Evolutionary conservation across 2,113 vertebrate genomes (phyloP).

Genomic region (Lophura nycthemera): DNA sequence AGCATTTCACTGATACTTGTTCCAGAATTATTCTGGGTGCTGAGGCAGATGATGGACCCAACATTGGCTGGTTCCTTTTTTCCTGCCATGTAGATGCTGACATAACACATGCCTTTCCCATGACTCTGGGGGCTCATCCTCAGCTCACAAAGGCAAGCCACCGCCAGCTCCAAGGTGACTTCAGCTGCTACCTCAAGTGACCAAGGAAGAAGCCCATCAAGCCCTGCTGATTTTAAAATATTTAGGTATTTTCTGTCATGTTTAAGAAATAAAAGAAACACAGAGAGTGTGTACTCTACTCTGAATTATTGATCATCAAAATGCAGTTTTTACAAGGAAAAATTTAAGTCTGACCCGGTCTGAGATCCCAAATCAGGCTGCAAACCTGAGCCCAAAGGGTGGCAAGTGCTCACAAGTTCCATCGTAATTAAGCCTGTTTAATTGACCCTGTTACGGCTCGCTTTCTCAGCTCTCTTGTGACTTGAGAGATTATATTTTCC

Average conservation of each 20-base stretch:
- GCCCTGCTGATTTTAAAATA: neutral
- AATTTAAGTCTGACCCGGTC: neutral
- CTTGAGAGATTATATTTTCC: constrained; percentile 58
- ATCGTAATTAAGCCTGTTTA: constrained; percentile 36
- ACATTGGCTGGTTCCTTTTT: neutral
- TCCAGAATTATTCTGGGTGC: neutral
- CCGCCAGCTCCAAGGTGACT: neutral
- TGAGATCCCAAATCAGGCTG: neutral
- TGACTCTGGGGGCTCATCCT: neutral
- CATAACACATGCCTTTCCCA: neutral
- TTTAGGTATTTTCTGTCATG: neutral
- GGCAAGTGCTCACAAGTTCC: constrained; percentile 30
- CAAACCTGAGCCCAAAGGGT: constrained; percentile 15
- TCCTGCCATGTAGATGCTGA: neutral
- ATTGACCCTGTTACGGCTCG: neutral
- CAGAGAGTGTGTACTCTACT: neutral
- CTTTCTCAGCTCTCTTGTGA: constrained; percentile 68
- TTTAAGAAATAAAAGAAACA: neutral
- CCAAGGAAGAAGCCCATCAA: neutral
- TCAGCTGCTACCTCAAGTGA: neutral
- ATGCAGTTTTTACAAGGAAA: neutral
- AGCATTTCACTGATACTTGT: neutral
- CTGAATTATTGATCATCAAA: constrained; percentile 26
- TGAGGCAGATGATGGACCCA: neutral
- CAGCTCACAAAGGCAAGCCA: neutral